phyloP scores from a whole-genome alignment of 2,113 vertebrate species.

The Alces alces region DNA sequence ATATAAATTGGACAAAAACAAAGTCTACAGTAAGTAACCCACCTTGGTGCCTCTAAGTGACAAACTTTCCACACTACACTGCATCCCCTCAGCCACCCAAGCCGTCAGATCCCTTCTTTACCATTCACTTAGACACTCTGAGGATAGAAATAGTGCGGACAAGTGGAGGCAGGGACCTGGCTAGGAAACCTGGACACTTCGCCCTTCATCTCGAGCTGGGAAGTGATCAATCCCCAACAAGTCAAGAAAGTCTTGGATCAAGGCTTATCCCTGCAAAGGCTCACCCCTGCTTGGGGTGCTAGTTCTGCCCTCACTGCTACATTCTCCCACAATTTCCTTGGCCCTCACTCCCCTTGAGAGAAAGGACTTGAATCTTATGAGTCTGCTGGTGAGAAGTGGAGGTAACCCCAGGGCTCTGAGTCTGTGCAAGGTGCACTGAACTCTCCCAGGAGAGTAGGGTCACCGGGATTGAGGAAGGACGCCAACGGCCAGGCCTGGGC shows the following conservation, averaged over 20 bases:
- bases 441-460: neutral
- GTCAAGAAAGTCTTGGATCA: too few relatives aligned
- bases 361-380: neutral
- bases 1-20: constrained; percentile 88
- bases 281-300: neutral
- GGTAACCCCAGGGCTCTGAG: constrained; percentile 21
- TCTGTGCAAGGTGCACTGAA: neutral
- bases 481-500: neutral
- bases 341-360: constrained; percentile 33
- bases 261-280: neutral
- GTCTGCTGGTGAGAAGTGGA: neutral
- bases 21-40: constrained; percentile 84
- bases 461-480: neutral
- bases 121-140: neutral
- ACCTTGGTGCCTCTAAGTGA: fast-evolving
- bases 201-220: neutral
- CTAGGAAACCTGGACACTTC: neutral
- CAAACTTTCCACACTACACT: neutral
- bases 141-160: neutral
- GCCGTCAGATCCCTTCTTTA: neutral
- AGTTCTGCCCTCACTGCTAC: constrained; percentile 14
- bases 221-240: neutral
- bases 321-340: neutral
- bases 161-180: neutral
- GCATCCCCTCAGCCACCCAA: neutral